phyloP scores from a whole-genome alignment of 2,888 invertebrate genomes.

The Drosophila rubida region DNA sequence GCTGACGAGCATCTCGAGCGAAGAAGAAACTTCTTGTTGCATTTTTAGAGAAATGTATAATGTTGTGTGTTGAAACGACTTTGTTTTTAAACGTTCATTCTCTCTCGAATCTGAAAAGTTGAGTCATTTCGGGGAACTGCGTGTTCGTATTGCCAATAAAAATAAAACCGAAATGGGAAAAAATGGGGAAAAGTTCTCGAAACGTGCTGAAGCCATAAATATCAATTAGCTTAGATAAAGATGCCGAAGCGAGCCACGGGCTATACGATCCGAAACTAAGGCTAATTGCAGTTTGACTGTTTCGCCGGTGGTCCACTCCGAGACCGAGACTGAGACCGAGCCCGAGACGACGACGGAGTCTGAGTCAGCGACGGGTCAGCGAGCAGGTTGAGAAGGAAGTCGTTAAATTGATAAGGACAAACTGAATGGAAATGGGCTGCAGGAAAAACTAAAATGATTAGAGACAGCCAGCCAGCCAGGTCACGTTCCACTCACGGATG shows the following conservation, averaged over 20 bases:
- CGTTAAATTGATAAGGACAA: constrained; percentile 72
- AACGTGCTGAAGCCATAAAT: constrained; percentile 73
- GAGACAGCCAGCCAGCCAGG: constrained; percentile 60
- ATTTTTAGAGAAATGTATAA: neutral
- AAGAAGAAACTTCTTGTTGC: neutral
- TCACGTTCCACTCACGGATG: constrained; percentile 73
- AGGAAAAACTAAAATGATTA: constrained; percentile 51
- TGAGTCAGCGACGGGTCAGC: constrained; percentile 10
- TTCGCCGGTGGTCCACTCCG: constrained; percentile 57
- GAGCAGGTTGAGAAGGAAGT: constrained; percentile 67
- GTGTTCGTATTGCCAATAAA: constrained; percentile 27
- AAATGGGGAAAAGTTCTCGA: constrained; percentile 33
- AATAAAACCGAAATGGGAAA: constrained; percentile 9
- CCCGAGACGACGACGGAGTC: too few relatives aligned
- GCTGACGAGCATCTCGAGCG: constrained; percentile 41
- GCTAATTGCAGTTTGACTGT: constrained; percentile 65
- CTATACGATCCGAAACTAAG: constrained; percentile 45
- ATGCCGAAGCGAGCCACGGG: constrained; percentile 42
- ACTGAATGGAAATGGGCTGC: constrained; percentile 38
- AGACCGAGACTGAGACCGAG: neutral
- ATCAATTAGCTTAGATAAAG: constrained; percentile 71
- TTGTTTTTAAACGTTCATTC: neutral
- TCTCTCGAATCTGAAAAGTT: neutral
- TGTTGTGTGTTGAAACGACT: neutral
- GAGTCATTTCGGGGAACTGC: constrained; percentile 11